These are phyloP conservation scores for Myiotriccus ornatus DNA, from an alignment of 2,797 vertebrate species.

Conservation along the genomic window DNA sequence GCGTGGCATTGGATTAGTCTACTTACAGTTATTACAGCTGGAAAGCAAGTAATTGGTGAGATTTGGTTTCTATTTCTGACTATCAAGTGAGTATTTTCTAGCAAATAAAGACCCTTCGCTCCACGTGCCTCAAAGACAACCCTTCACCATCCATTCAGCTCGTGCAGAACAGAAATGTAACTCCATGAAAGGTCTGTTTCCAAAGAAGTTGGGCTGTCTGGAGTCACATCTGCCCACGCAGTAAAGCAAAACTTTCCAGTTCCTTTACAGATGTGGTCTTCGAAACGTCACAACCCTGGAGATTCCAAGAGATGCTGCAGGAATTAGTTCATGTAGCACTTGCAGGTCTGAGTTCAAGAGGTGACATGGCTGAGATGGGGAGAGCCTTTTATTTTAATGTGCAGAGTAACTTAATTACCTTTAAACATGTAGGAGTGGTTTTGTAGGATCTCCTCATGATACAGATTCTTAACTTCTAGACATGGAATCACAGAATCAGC, in stretches of 20 bases:
- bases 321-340: background rate
- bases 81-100: background rate
- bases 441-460: background rate
- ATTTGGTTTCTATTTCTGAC: background rate
- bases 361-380: background rate
- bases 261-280: background rate
- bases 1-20: background rate
- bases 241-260: background rate
- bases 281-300: background rate
- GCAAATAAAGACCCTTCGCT: background rate
- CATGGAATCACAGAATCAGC: no score
- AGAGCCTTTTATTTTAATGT: background rate
- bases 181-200: background rate
- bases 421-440: background rate
- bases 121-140: background rate
- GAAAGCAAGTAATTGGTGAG: constrained; percentile 13
- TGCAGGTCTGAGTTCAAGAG: background rate
- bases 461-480: background rate
- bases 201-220: background rate
- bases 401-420: background rate
- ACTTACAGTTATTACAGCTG: constrained; percentile 23
- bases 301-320: background rate
- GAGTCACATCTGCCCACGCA: background rate
- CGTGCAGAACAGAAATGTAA: background rate
- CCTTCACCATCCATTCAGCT: background rate